phyloP scores from a whole-genome alignment of 2,113 vertebrate species.

The Etheostoma spectabile region DNA sequence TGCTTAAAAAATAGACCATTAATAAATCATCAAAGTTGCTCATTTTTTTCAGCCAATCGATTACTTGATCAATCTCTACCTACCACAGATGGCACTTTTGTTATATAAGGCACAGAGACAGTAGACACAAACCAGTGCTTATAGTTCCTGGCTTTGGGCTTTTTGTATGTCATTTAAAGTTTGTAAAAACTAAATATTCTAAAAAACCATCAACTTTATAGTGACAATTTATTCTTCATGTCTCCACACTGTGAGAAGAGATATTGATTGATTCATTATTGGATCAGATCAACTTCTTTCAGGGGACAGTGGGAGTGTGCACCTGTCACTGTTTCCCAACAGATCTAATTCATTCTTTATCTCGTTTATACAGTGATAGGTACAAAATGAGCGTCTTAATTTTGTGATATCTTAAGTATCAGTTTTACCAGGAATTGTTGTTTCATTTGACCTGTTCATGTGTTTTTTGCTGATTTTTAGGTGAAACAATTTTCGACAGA shows the following conservation, averaged over 20 bases:
- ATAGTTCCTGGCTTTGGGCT: not conserved
- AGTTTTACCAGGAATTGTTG: not conserved
- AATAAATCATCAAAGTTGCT: not conserved
- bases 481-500: conserved; percentile 68
- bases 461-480: conserved; percentile 49
- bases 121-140: not conserved
- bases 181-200: not conserved
- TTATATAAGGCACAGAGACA: not conserved
- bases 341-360: not conserved
- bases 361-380: not conserved
- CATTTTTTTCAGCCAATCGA: not conserved
- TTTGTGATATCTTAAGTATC: not conserved
- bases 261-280: not conserved
- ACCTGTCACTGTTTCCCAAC: not conserved
- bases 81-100: not conserved
- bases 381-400: no score
- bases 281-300: not conserved
- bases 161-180: not conserved
- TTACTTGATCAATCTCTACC: not conserved
- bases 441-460: not conserved
- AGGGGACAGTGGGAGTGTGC: no score
- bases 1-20: not conserved
- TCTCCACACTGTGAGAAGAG: not conserved
- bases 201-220: not conserved
- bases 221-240: not conserved